Evolutionary conservation across 2,797 vertebrate genomes (phyloP), one percentile per base, ranked within the genome.

Genomic region (Allobates femoralis): DNA sequence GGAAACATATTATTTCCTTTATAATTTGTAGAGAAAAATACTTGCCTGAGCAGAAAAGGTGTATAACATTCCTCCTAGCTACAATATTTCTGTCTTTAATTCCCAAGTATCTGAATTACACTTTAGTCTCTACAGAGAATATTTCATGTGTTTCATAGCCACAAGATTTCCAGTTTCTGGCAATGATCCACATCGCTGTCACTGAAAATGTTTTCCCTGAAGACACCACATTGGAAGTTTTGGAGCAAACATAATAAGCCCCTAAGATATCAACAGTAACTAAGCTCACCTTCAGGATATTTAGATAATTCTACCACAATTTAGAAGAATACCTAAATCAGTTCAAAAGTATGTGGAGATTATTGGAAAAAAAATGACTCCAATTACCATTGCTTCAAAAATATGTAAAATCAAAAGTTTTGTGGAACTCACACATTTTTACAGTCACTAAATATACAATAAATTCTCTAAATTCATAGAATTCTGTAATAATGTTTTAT

Each of bases 171-270:
- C 81, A 56, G 55, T 83, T 83, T 83, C 67, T 83, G 81, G 81
- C 81, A 83, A 58, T 37, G n/a, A 73, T 83, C 81, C 81, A 83
- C 81, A 83, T 83, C 32, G 51, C 81, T 83, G 81, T 83, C 81
- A 83, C 81, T 83, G 67, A 55, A 58, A 83, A 83, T 83, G 81
- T 83, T 83, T 83, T 73, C 81, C 80, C 81, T 83, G 64, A 71
- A 83, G 81, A 66, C 66, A 83, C 67, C 53, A 83, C 66, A 83
- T 71, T 83, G 81, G 81, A 83, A 83, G 81, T 83, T 83, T 71
- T 83, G 81, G 81, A 83, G 81, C 81, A 83, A 66, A 83, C 81
- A 83, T 83, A 83, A 83, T 83, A 83, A 71, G 81, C 50, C 81
- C 81, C 66, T 83, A 73, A 83, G 67, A 83, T 73, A 83, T 83